A percentile compares a stretch with the other conserved stretches of the same genome.
phyloP scores from a whole-genome alignment of 64 coral and sea anemone genomes.

The Platygyra sinensis region DNA sequence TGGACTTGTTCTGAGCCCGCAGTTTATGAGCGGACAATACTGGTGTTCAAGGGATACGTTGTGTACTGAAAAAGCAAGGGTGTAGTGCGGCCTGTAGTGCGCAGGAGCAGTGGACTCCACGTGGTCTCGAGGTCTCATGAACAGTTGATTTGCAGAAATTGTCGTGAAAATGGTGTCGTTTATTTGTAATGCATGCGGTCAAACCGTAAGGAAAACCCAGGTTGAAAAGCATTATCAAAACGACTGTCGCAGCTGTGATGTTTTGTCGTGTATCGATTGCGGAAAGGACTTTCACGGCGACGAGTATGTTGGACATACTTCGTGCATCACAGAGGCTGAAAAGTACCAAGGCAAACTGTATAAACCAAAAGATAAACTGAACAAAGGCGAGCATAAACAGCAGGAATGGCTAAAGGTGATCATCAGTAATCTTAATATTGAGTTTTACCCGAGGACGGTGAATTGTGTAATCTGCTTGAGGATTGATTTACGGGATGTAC shows the following conservation, averaged over 20 bases:
- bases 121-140: not conserved
- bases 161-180: slow-evolving; percentile 84
- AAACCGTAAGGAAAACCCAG: slow-evolving; percentile 89
- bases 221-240: slow-evolving; percentile 94
- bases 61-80: not conserved
- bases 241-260: slow-evolving; percentile 75
- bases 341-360: slow-evolving; percentile 99
- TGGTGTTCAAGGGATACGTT: not conserved
- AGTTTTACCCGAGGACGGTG: too few relatives aligned
- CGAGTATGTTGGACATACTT: slow-evolving; percentile 76
- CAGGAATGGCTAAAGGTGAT: slow-evolving; percentile 93
- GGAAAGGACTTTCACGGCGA: slow-evolving; percentile 95
- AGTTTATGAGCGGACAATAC: not conserved
- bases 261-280: slow-evolving; percentile 94
- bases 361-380: slow-evolving; percentile 90
- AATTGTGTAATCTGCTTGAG: too few relatives aligned
- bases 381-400: slow-evolving; percentile 93
- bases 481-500: too few relatives aligned
- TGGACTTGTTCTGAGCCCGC: not conserved
- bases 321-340: slow-evolving; percentile 92
- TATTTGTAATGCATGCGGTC: slow-evolving; percentile 88
- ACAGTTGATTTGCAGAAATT: not conserved
- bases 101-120: slow-evolving; percentile 37
- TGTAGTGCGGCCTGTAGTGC: not conserved
- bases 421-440: not conserved